Evolutionary conservation across 35 echinoderm and acorn worm species (phyloP).

Genomic region (Hemicentrotus pulcherrimus): DNA sequence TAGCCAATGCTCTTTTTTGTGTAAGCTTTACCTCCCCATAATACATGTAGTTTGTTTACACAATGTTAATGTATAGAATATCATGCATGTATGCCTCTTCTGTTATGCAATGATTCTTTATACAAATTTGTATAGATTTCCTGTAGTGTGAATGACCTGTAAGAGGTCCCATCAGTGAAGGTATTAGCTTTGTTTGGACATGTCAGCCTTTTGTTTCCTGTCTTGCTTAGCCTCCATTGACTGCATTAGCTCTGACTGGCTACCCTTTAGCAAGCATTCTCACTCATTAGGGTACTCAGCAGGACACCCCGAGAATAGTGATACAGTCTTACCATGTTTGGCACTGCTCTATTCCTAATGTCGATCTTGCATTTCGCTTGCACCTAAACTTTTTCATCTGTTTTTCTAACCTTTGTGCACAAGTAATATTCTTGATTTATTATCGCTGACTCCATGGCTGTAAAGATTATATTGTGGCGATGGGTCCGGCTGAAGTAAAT

Average conservation of each 20-base stretch:
- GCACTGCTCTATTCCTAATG: not conserved
- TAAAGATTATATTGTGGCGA: not conserved
- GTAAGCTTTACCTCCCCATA: too few relatives aligned
- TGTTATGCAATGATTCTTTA: not conserved
- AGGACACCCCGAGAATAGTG: not conserved
- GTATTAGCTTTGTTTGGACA: not conserved
- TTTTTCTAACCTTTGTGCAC: not conserved
- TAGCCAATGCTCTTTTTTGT: too few relatives aligned
- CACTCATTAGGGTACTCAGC: not conserved
- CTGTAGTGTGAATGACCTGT: not conserved
- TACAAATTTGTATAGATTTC: not conserved
- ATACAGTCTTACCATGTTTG: constrained; percentile 10
- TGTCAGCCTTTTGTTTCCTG: not conserved
- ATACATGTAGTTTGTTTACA: too few relatives aligned
- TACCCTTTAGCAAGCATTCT: constrained; percentile 25
- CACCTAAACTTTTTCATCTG: not conserved
- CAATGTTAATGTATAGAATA: too few relatives aligned
- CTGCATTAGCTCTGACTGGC: not conserved
- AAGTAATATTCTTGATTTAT: constrained; percentile 20
- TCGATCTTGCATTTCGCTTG: not conserved
- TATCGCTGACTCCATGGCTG: not conserved
- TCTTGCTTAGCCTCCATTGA: not conserved
- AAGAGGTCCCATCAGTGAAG: not conserved
- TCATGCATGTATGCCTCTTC: not conserved
- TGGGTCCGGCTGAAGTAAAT: too few relatives aligned